These are phyloP conservation scores for Danaus plexippus DNA, from an alignment of 1,140 invertebrate genomes.

Conservation along the genomic window DNA sequence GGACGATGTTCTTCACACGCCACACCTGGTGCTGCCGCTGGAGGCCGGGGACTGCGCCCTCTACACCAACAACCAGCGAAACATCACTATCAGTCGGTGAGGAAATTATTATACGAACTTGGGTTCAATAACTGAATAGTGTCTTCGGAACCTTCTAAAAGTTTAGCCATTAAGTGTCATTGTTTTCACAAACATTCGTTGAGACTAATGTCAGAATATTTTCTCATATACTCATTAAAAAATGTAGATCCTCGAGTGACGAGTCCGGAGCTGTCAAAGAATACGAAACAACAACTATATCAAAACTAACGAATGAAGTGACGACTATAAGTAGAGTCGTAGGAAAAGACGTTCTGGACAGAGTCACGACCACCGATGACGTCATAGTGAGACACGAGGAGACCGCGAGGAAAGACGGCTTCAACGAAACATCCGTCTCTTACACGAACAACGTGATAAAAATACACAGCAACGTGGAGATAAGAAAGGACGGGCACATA, in stretches of 20 bases:
- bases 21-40: conserved; percentile 50
- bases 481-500: conserved; percentile 39
- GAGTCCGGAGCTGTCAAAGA: conserved; percentile 57
- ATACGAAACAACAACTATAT: conserved; percentile 61
- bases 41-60: conserved; percentile 42
- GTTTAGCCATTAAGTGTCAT: too few relatives aligned
- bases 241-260: conserved; percentile 56
- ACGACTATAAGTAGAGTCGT: conserved; percentile 57
- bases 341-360: conserved; percentile 41
- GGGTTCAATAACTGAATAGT: too few relatives aligned
- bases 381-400: conserved; percentile 31
- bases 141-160: too few relatives aligned
- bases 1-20: conserved; percentile 61
- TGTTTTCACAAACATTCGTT: too few relatives aligned
- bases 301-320: conserved; percentile 61
- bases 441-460: conserved; percentile 59
- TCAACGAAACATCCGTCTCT: conserved; percentile 42
- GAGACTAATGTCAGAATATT: too few relatives aligned
- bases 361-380: conserved; percentile 34
- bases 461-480: conserved; percentile 51
- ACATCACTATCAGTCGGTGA: conserved; percentile 61
- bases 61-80: conserved; percentile 51
- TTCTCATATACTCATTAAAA: background rate
- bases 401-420: conserved; percentile 26
- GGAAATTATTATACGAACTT: conserved; percentile 3